Evolutionary conservation across 2,888 invertebrate genomes (phyloP).

Genomic region (Heliconius hortense): DNA sequence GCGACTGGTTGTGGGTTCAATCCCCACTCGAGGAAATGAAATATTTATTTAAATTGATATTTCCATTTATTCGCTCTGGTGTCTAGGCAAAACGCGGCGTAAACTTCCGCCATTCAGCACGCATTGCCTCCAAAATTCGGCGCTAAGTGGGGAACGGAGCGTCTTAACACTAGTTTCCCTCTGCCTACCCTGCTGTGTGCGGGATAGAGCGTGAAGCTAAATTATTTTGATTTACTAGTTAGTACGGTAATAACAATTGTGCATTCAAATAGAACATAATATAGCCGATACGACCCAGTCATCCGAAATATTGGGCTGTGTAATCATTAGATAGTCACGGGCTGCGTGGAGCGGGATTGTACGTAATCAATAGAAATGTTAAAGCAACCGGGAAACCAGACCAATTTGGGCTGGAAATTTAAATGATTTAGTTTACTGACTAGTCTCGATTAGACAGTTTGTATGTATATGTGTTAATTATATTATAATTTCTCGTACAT

Average conservation of each 20-base stretch:
- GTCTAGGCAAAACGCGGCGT: too few relatives aligned
- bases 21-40: too few relatives aligned
- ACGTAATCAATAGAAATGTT: conserved; percentile 23
- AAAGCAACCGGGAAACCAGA: conserved; percentile 13
- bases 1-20: too few relatives aligned
- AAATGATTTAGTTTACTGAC: neutral
- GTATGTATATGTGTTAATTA: neutral
- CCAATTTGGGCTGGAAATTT: conserved; percentile 1
- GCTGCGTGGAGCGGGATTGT: neutral
- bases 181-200: too few relatives aligned
- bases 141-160: too few relatives aligned
- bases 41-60: too few relatives aligned
- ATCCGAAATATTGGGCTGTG: conserved; percentile 26
- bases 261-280: conserved; percentile 10
- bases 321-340: conserved; percentile 14
- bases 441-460: neutral
- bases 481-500: neutral
- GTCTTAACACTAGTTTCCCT: too few relatives aligned
- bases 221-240: too few relatives aligned
- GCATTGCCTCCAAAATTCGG: too few relatives aligned
- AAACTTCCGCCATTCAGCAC: too few relatives aligned
- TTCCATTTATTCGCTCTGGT: too few relatives aligned
- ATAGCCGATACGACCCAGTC: conserved; percentile 21
- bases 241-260: conserved; percentile 7
- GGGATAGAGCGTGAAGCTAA: too few relatives aligned